Conservation (phyloP, 2,113 vertebrate genomes). For the Bungarus multicinctus region DNA sequence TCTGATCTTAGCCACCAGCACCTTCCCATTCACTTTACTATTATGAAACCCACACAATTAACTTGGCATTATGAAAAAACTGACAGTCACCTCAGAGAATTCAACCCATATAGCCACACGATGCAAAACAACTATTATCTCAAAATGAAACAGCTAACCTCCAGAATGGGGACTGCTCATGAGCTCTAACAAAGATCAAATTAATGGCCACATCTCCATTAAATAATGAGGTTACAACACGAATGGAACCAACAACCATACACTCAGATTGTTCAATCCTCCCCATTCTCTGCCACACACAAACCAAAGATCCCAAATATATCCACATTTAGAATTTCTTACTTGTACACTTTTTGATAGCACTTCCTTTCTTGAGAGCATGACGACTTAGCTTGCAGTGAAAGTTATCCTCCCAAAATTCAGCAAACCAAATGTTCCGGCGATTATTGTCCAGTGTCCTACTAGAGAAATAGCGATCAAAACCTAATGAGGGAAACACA, state of each 20-base stretch:
- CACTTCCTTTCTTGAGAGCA: slow-evolving; percentile 87
- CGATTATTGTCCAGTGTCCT: slow-evolving; percentile 94
- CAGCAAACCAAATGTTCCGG: slow-evolving; percentile 95
- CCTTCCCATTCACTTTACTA: not conserved
- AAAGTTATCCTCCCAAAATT: slow-evolving; percentile 98
- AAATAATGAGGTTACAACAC: not conserved
- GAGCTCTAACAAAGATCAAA: not conserved
- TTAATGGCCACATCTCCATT: not conserved
- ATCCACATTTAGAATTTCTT: slow-evolving; percentile 53
- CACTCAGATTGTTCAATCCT: fast-evolving
- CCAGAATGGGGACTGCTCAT: not conserved
- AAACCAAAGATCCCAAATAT: not conserved
- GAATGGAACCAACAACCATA: not conserved
- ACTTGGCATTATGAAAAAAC: not conserved
- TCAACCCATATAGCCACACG: not conserved
- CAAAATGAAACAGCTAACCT: not conserved
- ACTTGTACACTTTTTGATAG: slow-evolving; percentile 96
- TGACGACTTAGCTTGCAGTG: slow-evolving; percentile 94
- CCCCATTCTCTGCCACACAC: fast-evolving
- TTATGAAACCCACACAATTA: not conserved
- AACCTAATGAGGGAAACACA: slow-evolving; percentile 72
- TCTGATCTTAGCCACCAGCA: not conserved
- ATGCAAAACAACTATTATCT: not conserved
- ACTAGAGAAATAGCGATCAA: slow-evolving; percentile 94
- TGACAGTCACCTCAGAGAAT: not conserved